phyloP scores from a whole-genome alignment of 2,888 invertebrate species.

The Drosophila cognata region DNA sequence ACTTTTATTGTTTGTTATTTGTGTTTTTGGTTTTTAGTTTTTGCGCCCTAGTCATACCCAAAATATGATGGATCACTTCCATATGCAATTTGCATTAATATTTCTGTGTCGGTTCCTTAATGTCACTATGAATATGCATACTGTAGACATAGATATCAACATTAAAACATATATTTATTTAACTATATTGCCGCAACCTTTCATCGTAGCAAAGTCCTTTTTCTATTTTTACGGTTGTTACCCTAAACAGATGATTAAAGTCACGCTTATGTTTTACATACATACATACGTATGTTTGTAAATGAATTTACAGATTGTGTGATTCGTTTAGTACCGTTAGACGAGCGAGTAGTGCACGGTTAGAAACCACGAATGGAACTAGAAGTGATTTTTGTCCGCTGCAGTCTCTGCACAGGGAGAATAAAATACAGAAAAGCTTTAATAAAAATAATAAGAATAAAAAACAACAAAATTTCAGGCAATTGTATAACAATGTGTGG shows the following conservation, averaged over 20 bases:
- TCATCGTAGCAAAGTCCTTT: constrained; percentile 6
- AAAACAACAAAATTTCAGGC: constrained; percentile 30
- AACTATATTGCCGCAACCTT: neutral
- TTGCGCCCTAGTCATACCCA: constrained; percentile 50
- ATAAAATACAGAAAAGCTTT: constrained; percentile 51
- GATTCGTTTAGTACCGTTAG: constrained; percentile 8
- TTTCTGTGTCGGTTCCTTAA: constrained; percentile 46
- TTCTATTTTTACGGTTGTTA: neutral
- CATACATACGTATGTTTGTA: neutral
- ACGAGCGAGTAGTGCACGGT: constrained; percentile 49
- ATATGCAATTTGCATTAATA: constrained; percentile 81
- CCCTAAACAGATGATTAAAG: neutral
- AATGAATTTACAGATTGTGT: neutral
- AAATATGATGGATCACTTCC: constrained; percentile 82
- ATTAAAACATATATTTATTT: constrained; percentile 12
- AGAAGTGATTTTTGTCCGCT: constrained; percentile 44
- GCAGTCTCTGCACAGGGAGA: constrained; percentile 43
- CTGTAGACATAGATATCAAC: neutral
- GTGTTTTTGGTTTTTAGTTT: constrained; percentile 44
- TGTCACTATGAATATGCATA: constrained; percentile 27
- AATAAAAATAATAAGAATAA: constrained; percentile 56
- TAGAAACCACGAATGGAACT: constrained; percentile 58
- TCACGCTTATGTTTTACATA: neutral
- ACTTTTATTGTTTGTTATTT: constrained; percentile 63
- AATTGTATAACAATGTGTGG: constrained; percentile 53